These are phyloP conservation scores for Percopsis transmontana DNA, from an alignment of 2,113 vertebrate species.

Conservation along the genomic window DNA sequence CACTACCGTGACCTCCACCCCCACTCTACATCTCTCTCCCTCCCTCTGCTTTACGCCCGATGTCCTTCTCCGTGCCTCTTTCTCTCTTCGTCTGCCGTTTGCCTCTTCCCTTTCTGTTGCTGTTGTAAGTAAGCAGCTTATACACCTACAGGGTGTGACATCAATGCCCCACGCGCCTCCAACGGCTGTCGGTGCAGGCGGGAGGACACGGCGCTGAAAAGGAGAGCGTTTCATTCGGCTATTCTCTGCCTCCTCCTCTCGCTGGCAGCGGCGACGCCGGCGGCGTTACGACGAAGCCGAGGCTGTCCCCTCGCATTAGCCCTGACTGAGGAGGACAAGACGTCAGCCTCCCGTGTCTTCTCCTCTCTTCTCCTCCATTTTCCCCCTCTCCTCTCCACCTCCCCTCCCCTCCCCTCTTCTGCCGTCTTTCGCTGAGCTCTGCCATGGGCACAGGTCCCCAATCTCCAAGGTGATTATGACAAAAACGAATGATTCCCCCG, in stretches of 20 bases:
- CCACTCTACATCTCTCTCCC: constrained; percentile 55
- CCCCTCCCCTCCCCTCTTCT: constrained; percentile 32
- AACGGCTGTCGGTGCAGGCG: constrained; percentile 66
- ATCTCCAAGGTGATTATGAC: constrained; percentile 80
- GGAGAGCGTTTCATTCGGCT: constrained; percentile 62
- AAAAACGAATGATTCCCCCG: constrained; percentile 73
- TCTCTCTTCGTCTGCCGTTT: constrained; percentile 50
- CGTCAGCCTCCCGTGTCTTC: constrained; percentile 43
- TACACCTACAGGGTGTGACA: constrained; percentile 81
- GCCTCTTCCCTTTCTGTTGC: constrained; percentile 69
- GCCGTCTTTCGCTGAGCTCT: constrained; percentile 53
- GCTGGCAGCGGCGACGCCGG: constrained; percentile 57
- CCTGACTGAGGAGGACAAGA: constrained; percentile 71
- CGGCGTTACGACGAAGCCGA: constrained; percentile 72
- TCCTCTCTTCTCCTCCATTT: constrained; percentile 51
- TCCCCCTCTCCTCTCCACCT: constrained; percentile 44
- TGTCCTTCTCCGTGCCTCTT: constrained; percentile 21
- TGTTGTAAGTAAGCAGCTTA: constrained; percentile 78
- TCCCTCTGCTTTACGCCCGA: constrained; percentile 4
- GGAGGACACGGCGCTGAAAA: constrained; percentile 61
- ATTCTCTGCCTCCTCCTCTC: constrained; percentile 6
- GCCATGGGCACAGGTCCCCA: constrained; percentile 75
- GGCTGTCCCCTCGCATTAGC: constrained; percentile 78
- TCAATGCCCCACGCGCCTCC: constrained; percentile 69
- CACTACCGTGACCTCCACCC: constrained; percentile 70